Evolutionary conservation across 2,888 invertebrate species (phyloP), one percentile per base, ranked within the genome.

Genomic region (Notodonta dromedarius): DNA sequence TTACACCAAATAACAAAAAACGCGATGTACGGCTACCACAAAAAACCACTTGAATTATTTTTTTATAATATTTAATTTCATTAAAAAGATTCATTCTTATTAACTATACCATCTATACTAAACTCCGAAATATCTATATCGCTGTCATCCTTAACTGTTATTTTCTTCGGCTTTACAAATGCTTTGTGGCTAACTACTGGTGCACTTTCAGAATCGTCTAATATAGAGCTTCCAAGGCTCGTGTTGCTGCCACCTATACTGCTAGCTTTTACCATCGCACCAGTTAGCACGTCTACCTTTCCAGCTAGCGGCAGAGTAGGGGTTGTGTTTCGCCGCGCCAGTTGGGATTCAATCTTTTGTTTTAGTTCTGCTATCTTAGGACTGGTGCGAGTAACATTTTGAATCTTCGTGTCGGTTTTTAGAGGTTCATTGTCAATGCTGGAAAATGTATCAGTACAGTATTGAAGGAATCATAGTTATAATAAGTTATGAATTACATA

Each of bases 301-400:
- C 93, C 91, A 1, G 86, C 82, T 4, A 89, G 76, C 8, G 80
- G 82, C 12, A 84, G 84, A 11, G 87, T 81, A 32, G 86, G 78
- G 16, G 87, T 87, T n/a, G 84, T 85, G 46, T 82, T 88, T n/a
- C 94, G 86, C 39, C 87, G 76, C 6, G 87, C 87, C 68, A 95
- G 85, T 79, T 95, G 94, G 6, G 89, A 87, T 77, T 95, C 94
- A 46, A 95, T 94, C n/a, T 91, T 91, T 71, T 92, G 86, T 60
- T 94, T 94, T 60, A 95, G 82, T 81, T 94, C 93, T 4, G 94
- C 93, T 57, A 95, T 94, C 78, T 94, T 94, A 24, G 94, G 91
- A 73, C 94, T 94, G 53, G 94, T 92, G 14, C 90, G 86, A 13
- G 93, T 89, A 67, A 87, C 87, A n/a, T 94, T 74, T 69, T 91